Base-by-base conservation (phyloP, 2,888 invertebrate species). In the Phalangium opilio region DNA sequence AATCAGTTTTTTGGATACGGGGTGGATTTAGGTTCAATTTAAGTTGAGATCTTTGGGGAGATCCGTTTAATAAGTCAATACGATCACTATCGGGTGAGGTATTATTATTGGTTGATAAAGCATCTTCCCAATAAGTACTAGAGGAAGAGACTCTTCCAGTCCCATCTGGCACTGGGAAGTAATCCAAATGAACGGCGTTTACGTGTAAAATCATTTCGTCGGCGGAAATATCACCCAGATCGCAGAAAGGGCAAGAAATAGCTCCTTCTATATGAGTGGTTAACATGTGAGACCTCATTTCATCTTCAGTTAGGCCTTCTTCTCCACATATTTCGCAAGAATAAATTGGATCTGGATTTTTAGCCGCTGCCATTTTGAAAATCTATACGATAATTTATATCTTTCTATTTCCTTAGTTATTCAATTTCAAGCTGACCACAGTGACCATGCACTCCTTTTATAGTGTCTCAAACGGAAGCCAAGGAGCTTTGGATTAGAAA, bases 271-370 rank as follows among this genome's bases (percentile, higher is more conserved):
- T 76, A 63, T 85, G 85, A 57, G 77, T 79, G 41, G 79, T 74
- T 47, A 80, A 72, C 50, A 83, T 83, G 65, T 86, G 86, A 17
- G 76, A 72, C 44, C 83, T 70, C 77, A 85, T 80, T 56, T 81
- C 61, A 19, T 56, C 57, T 33, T 64, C 62, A 8, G 58, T 58
- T 51, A 85, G 72, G 17, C 81, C 81, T 59, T 83, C 82, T 54
- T 79, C 75, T n/a, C 84, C 84, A 65, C 86, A 86, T 53, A 85
- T 81, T 67, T 85, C 83, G 67, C 85, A 86, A 46, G 79, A 75
- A 64, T 77, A 75, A 60, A 67, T 72, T 59, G 73, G 66, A 60
- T 74, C 74, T 48, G 73, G 72, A 59, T 70, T 64, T 63, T 74
- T 74, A 61, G 70, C 72, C 52, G n/a, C n/a, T n/a, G 74, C 70